Percentiles rank a stretch among this genome's conserved stretches.
phyloP scores from a whole-genome alignment of 2,113 vertebrate genomes.

The Athene cunicularia region DNA sequence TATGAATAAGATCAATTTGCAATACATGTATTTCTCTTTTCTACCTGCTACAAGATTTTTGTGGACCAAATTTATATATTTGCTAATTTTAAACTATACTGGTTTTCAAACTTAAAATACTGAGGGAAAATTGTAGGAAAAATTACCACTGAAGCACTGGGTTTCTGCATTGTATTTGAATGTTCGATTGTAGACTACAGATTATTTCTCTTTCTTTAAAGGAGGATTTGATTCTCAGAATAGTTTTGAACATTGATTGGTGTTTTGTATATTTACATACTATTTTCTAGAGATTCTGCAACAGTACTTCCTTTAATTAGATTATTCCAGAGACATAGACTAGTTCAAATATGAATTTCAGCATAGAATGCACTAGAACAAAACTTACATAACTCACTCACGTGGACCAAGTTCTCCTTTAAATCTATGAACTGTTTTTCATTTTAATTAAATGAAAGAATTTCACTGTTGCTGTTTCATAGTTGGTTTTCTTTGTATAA shows the following conservation, averaged over 20 bases:
- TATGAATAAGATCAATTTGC: slow-evolving; percentile 70
- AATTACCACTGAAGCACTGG: slow-evolving; percentile 39
- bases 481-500: neutral
- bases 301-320: slow-evolving; percentile 42
- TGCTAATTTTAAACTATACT: slow-evolving; percentile 64
- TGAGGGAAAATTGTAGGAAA: slow-evolving; percentile 15
- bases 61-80: slow-evolving; percentile 74
- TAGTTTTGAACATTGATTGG: slow-evolving; percentile 35
- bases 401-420: slow-evolving; percentile 69
- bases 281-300: slow-evolving; percentile 21
- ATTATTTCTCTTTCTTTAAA: slow-evolving; percentile 65
- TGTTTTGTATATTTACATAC: slow-evolving; percentile 46
- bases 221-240: slow-evolving; percentile 65
- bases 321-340: slow-evolving; percentile 14
- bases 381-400: neutral
- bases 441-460: slow-evolving; percentile 63
- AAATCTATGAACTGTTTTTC: slow-evolving; percentile 57
- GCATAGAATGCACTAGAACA: slow-evolving; percentile 20
- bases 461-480: slow-evolving; percentile 33
- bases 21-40: slow-evolving; percentile 77
- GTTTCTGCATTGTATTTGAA: slow-evolving; percentile 55
- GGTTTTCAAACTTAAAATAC: slow-evolving; percentile 51
- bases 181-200: slow-evolving; percentile 27
- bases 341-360: slow-evolving; percentile 40
- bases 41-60: slow-evolving; percentile 85